These are phyloP conservation scores for Torymus aiolomorphi DNA, from an alignment of 2,888 invertebrate species.

Conservation along the genomic window DNA sequence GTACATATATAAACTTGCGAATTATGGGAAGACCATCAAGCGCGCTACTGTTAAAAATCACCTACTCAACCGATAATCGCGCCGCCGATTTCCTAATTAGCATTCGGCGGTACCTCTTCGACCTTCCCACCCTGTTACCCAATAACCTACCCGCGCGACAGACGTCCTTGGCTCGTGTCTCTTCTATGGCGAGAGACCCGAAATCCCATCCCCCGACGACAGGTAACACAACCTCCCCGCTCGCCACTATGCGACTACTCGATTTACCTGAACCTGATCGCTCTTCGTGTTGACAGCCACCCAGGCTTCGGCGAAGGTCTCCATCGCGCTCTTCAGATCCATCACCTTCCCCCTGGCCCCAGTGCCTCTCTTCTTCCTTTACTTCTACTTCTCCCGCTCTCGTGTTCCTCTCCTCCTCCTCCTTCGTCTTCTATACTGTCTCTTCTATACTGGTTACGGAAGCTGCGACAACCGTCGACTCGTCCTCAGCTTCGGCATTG, in stretches of 20 bases:
- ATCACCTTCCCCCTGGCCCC: slow-evolving; percentile 76
- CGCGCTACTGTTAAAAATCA: too few species aligned
- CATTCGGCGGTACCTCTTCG: too few species aligned
- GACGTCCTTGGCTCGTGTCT: too few species aligned
- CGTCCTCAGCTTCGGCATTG: slow-evolving; percentile 9
- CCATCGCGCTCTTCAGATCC: slow-evolving; percentile 99
- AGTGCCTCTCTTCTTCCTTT: slow-evolving; percentile 37
- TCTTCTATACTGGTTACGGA: slow-evolving; percentile 12
- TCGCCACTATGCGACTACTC: slow-evolving; percentile 38
- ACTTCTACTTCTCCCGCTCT: slow-evolving; percentile 18
- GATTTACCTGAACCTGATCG: slow-evolving; percentile 73
- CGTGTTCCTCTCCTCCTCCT: neutral
- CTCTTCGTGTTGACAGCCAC: slow-evolving; percentile 91
- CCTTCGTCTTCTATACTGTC: neutral
- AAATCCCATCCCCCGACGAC: too few species aligned
- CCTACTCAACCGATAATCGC: too few species aligned
- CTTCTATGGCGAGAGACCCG: too few species aligned
- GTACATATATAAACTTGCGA: too few species aligned
- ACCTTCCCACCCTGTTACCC: too few species aligned
- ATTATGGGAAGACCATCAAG: too few species aligned
- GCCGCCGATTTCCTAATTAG: too few species aligned
- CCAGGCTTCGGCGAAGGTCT: slow-evolving; percentile 98
- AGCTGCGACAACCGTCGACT: neutral
- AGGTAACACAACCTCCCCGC: too few species aligned
- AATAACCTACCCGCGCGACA: too few species aligned